These are phyloP conservation scores for Papio anubis DNA, from an alignment of 2,113 vertebrate species.

Conservation along the genomic window DNA sequence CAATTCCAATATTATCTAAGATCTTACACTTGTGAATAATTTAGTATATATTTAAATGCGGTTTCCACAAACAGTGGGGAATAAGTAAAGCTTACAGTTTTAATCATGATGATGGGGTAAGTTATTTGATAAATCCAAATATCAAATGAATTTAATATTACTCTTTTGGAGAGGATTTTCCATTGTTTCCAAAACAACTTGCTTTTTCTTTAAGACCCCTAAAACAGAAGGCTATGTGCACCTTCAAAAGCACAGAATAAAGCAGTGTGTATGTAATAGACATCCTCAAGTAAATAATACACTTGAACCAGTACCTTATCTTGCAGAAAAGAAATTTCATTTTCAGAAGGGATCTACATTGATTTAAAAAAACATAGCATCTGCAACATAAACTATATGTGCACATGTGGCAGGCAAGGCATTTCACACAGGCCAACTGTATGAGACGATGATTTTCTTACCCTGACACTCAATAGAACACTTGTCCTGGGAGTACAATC, in stretches of 20 bases:
- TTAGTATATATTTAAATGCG: constrained; percentile 13
- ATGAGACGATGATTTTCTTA: too few relatives aligned
- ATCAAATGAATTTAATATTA: constrained; percentile 62
- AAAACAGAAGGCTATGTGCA: constrained; percentile 55
- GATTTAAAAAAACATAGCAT: background rate
- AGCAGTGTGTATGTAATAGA: constrained; percentile 72
- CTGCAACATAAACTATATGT: background rate
- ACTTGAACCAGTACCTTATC: background rate
- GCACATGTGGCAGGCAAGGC: too few relatives aligned
- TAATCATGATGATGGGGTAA: background rate
- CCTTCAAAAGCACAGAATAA: constrained; percentile 74
- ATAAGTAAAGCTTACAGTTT: constrained; percentile 31
- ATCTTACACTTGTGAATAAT: background rate
- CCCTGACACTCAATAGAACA: background rate
- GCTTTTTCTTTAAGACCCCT: constrained; percentile 57
- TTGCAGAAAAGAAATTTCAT: constrained; percentile 53
- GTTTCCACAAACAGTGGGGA: constrained; percentile 12
- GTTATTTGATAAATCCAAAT: constrained; percentile 75
- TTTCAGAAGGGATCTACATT: constrained; percentile 58
- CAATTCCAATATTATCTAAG: background rate
- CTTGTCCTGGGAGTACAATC: too few relatives aligned
- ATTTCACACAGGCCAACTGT: background rate
- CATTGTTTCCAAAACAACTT: constrained; percentile 58
- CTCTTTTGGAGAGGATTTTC: constrained; percentile 68
- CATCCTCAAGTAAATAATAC: constrained; percentile 75